Conservation (phyloP, 2,113 vertebrate species). For the Jacana jacana region DNA sequence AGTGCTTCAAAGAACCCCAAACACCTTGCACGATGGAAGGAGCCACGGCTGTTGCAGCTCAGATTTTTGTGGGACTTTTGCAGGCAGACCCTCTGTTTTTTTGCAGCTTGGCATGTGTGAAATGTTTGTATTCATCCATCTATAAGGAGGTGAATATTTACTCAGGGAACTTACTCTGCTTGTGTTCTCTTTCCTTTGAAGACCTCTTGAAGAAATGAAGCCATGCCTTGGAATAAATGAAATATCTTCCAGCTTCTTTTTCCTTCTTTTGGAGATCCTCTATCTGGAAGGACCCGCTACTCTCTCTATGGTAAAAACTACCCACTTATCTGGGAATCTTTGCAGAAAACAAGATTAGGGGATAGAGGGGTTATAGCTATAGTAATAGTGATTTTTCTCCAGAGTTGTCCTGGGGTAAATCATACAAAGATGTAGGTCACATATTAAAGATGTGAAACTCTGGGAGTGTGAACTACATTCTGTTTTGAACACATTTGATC, state of each 20-base stretch:
- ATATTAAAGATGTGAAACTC: not conserved
- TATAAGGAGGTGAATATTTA: not conserved
- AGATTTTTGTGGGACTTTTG: not conserved
- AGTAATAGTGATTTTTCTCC: not conserved
- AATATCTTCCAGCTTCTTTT: constrained; percentile 92
- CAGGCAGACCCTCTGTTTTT: not conserved
- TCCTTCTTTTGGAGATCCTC: constrained; percentile 88
- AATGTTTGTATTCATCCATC: not conserved
- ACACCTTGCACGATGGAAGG: not conserved
- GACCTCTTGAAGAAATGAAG: constrained; percentile 88
- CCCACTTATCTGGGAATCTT: not conserved
- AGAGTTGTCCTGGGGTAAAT: not conserved
- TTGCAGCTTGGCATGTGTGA: not conserved
- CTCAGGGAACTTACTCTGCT: not conserved
- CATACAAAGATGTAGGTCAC: not conserved
- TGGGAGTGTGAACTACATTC: not conserved
- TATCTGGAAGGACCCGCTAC: constrained; percentile 82
- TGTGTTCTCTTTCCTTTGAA: constrained; percentile 56
- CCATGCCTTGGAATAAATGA: constrained; percentile 86
- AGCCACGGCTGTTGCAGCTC: not conserved
- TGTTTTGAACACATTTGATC: not conserved
- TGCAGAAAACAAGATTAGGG: not conserved
- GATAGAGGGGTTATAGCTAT: not conserved
- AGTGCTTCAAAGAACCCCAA: constrained; percentile 51
- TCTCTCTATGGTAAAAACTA: constrained; percentile 81